These are phyloP conservation scores for Cyanoderma ruficeps DNA, from an alignment of 2,113 vertebrate species.

Conservation along the genomic window DNA sequence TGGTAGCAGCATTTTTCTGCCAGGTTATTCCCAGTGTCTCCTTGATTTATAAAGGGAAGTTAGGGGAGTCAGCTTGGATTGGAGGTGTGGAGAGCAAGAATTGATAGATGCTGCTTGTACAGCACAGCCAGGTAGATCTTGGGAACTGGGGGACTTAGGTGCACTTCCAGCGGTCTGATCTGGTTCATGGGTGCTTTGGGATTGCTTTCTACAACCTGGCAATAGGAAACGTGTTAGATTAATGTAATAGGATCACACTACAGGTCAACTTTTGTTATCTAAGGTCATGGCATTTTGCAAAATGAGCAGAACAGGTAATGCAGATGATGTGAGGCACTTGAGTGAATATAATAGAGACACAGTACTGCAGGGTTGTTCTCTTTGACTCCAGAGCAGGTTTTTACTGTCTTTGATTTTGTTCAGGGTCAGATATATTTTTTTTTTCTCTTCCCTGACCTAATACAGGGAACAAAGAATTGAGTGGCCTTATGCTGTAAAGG, in stretches of 20 bases:
- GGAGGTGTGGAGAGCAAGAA: background rate
- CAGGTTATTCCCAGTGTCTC: accelerated
- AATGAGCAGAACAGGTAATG: background rate
- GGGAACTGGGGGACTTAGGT: accelerated
- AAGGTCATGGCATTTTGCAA: background rate
- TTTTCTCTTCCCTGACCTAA: background rate
- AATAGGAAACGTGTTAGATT: background rate
- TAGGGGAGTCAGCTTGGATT: background rate
- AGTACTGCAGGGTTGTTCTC: background rate
- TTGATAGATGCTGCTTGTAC: accelerated
- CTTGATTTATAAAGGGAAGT: background rate
- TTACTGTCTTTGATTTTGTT: background rate
- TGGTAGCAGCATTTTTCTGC: background rate
- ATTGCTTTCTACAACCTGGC: background rate
- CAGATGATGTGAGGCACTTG: background rate
- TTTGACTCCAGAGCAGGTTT: background rate
- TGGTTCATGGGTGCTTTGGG: background rate
- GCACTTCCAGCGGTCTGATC: background rate
- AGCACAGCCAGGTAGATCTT: background rate
- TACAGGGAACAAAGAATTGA: background rate
- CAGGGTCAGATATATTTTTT: background rate
- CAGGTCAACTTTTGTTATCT: background rate
- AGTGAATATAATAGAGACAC: background rate
- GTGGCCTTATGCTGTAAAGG: background rate
- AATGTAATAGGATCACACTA: background rate